phyloP scores from a whole-genome alignment of 2,113 vertebrate species.

The Bufo gargarizans region DNA sequence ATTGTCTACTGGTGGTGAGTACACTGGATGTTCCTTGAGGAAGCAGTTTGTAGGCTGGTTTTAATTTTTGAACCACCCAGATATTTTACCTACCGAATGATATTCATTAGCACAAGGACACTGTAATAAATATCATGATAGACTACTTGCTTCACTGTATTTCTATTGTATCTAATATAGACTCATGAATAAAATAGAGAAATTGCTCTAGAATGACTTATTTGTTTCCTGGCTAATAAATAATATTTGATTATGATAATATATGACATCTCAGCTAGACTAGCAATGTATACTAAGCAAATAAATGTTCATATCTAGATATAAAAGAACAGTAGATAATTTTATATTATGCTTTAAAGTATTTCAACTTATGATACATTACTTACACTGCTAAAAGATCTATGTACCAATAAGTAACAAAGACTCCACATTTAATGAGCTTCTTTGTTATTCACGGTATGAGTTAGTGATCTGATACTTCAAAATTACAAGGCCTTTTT shows the following conservation, averaged over 20 bases:
- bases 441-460: constrained; percentile 69
- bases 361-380: constrained; percentile 67
- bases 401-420: constrained; percentile 59
- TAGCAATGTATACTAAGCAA: constrained; percentile 66
- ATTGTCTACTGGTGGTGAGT: background rate
- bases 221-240: constrained; percentile 77
- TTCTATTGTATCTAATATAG: constrained; percentile 75
- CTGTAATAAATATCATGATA: constrained; percentile 78
- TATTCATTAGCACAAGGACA: constrained; percentile 79
- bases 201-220: constrained; percentile 79
- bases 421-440: constrained; percentile 72
- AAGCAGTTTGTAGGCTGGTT: constrained; percentile 62
- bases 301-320: constrained; percentile 70
- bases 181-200: constrained; percentile 74
- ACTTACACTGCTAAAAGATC: constrained; percentile 72
- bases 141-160: constrained; percentile 74
- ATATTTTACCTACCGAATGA: constrained; percentile 73
- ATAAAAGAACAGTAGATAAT: constrained; percentile 73
- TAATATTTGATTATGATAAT: constrained; percentile 79
- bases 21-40: constrained; percentile 60
- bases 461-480: constrained; percentile 72
- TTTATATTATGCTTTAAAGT: constrained; percentile 72
- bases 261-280: constrained; percentile 73
- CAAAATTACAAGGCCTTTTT: constrained; percentile 66
- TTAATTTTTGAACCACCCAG: constrained; percentile 59